Base-by-base conservation (phyloP, 1,140 invertebrate genomes). In the Brachionus rotundiformis region DNA sequence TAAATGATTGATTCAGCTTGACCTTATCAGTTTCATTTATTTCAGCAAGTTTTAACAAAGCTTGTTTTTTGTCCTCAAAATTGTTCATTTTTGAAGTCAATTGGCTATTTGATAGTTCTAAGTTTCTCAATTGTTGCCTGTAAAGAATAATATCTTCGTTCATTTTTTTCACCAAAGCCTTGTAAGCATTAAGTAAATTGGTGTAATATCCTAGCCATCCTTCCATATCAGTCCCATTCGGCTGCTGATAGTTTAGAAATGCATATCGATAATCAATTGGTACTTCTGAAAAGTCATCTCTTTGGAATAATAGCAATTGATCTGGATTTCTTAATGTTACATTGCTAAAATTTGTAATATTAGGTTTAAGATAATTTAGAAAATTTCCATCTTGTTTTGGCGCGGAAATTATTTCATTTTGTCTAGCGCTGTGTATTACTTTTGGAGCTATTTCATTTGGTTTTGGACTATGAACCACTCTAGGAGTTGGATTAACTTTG, bases 51-150 rank as follows among this genome's bases (percentile, higher is more conserved):
- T 81, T 63, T 6, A 63, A 16, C 36, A 81, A 65, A 44, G 29
- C 77, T 27, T 29, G 31, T 19, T 81, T 81, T 31, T 81, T 81
- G n/a, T 81, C 54, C 2, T 81, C 54, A 39, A 81, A 81, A 25
- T 81, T 81, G 10, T 39, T 63, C 49, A 81, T 81, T 63, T 25
- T 41, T 3, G 54, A 63, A 2, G 11, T 65, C 33, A 81, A 68
- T n/a, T 81, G 49, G 7, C 1, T 23, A 31, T 81, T 81, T 1
- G 77, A 44, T 16, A 63, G 13, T 31, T 61, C 54, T 19, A 81
- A 63, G 23, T 39, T 63, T 81, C 54, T 41, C 27, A 63, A 13
- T 31, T 81, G 77, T 47, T 81, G 54, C 36, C 63, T 31, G 27
- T 63, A 81, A 19, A 63, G 31, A 27, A 41, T 6, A 25, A 81